Base-by-base conservation (phyloP, 2,888 invertebrate species). In the Beris morrisii region DNA sequence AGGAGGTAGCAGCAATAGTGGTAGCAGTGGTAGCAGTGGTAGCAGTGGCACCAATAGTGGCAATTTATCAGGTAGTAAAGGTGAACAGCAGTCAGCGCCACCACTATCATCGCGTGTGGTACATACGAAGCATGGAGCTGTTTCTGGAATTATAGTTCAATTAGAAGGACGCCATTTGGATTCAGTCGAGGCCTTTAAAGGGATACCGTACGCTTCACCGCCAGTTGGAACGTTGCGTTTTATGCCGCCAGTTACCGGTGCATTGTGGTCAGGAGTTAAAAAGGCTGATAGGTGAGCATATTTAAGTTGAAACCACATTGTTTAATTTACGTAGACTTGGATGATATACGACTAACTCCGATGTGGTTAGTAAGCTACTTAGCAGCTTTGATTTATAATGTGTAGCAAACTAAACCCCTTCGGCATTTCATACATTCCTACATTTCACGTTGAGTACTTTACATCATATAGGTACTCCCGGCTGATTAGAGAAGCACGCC, bases 201-300 rank as follows among this genome's bases (percentile, higher is more conserved):
- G 97, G 6, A 90, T 97, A 68, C 96, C 96, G 5, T 97, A 97
- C 80, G 97, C 96, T 31, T 93, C 95, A 56, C 92, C 97, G 28
- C 95, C 96, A 43, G 83, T 91, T 52, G 95, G 93, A 5, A 88
- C 90, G 67, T 83, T 97, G 69, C 86, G 97, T 68, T 97, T 97
- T 80, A 96, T 97, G 95, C 96, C 96, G 11, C 97, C 97, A 22
- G 95, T 95, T 28, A 93, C 92, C 68, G 94, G 95, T 31, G 92
- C 94, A 64, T 88, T 93, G 77, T 95, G 95, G 95, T 88, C 89
- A 65, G 94, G 93, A 46, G 91, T 95, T 52, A 91, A 92, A 80
- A 88, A 91, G 73, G 93, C 94, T 70, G 93, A 93, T 80, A 85
- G 86, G 74, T 81, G 74, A 78, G 76, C 76, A 6, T 48, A 12